Percentiles rank a stretch among this genome's conserved stretches.
These are phyloP conservation scores for Fringilla coelebs DNA, from an alignment of 2,797 vertebrate genomes.

Conservation along the genomic window DNA sequence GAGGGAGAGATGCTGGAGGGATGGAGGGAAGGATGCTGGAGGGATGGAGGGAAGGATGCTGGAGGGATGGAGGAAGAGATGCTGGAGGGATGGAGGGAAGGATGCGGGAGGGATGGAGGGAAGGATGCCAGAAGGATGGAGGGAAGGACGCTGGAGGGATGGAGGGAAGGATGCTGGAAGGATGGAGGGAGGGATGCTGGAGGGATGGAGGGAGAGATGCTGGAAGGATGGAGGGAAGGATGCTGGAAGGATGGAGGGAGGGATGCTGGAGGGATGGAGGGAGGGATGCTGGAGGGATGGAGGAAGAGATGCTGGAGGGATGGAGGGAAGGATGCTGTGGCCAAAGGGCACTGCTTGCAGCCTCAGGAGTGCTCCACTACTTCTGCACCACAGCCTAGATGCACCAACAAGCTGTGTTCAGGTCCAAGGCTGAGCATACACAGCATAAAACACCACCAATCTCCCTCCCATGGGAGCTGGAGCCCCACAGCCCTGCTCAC, in stretches of 20 bases:
- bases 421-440: accelerated
- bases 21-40: background rate
- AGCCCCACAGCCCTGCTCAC: background rate
- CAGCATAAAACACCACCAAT: background rate
- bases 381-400: background rate
- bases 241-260: too few species aligned
- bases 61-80: too few species aligned
- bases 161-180: background rate
- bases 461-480: background rate
- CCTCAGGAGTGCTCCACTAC: background rate
- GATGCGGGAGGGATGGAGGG: background rate
- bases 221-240: too few species aligned
- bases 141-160: background rate
- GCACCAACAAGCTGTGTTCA: background rate
- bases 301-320: background rate
- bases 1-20: background rate
- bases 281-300: too few species aligned
- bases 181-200: background rate
- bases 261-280: background rate
- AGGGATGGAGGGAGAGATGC: background rate
- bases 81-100: background rate
- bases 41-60: background rate
- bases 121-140: background rate
- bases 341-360: background rate
- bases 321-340: background rate